Percentiles rank a stretch among this genome's conserved stretches.
Conservation (phyloP, 2,113 vertebrate genomes). For the Athene cunicularia region DNA sequence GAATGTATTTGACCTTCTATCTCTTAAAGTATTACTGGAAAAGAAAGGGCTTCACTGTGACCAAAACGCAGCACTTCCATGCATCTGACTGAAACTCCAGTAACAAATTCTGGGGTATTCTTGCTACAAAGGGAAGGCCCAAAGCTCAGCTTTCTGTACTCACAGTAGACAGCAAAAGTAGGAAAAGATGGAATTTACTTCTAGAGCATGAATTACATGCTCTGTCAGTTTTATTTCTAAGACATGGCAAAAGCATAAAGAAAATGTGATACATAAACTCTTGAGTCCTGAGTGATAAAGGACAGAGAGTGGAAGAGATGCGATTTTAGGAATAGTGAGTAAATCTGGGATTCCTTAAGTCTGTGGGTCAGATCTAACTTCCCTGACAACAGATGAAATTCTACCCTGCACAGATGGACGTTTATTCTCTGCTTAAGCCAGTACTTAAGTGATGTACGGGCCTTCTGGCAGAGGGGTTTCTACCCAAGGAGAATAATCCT, state of each 20-base stretch:
- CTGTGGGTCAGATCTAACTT: background rate
- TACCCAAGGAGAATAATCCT: conserved; percentile 55
- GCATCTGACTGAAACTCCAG: background rate
- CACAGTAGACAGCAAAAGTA: background rate
- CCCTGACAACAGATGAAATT: conserved; percentile 38
- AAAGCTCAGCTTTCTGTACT: background rate
- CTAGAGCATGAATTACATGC: background rate
- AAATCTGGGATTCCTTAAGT: background rate
- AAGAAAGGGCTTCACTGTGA: background rate
- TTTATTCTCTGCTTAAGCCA: conserved; percentile 31
- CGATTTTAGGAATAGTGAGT: background rate
- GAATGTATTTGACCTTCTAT: background rate
- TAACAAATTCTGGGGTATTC: background rate
- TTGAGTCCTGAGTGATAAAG: background rate
- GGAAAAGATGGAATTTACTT: background rate
- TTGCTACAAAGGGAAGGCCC: background rate
- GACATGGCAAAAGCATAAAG: background rate
- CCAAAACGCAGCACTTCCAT: background rate
- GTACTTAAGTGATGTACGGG: conserved; percentile 21
- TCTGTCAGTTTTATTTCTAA: background rate
- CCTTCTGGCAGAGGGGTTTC: conserved; percentile 37
- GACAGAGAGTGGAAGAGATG: background rate
- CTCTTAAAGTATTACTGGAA: background rate
- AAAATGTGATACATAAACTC: background rate
- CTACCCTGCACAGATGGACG: conserved; percentile 47